Conservation (phyloP, 2,888 invertebrate genomes). For the Dendrolimus houi region DNA sequence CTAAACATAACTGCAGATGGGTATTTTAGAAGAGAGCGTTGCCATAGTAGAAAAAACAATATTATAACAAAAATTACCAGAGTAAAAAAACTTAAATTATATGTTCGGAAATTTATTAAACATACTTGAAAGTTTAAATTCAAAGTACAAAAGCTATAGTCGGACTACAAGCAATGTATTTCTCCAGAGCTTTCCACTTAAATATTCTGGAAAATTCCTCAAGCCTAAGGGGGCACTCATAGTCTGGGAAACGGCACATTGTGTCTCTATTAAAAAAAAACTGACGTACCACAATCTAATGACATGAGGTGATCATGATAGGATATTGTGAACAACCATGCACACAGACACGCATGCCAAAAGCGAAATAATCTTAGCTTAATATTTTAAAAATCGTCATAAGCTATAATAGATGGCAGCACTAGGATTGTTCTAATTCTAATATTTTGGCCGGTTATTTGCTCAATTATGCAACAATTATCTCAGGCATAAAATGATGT, state of each 20-base stretch:
- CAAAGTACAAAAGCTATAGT: background rate
- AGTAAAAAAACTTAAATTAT: too few species aligned
- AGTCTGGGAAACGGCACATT: background rate
- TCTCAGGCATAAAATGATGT: too few species aligned
- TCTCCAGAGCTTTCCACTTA: background rate
- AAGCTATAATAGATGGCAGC: too few species aligned
- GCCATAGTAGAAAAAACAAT: too few species aligned
- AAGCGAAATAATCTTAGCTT: background rate
- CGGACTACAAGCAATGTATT: background rate
- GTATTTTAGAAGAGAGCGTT: too few species aligned
- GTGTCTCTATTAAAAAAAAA: background rate
- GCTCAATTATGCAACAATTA: too few species aligned
- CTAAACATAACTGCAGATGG: too few species aligned
- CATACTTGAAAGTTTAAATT: background rate
- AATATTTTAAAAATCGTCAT: too few species aligned
- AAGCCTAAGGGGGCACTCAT: background rate
- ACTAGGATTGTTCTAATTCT: too few species aligned
- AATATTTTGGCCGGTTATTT: too few species aligned
- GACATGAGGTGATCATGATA: background rate
- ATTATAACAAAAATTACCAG: too few species aligned
- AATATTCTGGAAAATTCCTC: background rate
- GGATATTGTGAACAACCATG: constrained; percentile 20
- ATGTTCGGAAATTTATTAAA: too few species aligned
- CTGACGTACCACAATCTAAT: background rate
- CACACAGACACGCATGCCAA: constrained; percentile 15